Evolutionary conservation across 2,113 vertebrate genomes (phyloP), one percentile per base, ranked within the genome.

Genomic region (Ariopsis seemanni): DNA sequence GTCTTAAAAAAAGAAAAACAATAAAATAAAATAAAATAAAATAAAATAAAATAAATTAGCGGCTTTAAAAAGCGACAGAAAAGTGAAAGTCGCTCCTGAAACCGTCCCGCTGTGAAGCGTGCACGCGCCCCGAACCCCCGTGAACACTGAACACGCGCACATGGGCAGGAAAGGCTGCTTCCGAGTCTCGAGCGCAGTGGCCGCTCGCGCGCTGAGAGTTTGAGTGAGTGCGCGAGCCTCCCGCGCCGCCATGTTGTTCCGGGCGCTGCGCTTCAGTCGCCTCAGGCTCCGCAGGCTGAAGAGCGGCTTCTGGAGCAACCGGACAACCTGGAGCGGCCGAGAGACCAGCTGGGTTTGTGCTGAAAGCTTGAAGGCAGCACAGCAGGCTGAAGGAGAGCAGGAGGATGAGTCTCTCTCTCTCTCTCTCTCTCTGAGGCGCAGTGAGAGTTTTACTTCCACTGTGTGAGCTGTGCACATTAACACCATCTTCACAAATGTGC

Each of bases 201-300:
- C 0, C 2, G 42, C 42, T 42, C 42, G 4, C 42, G 42, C 3
- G 0, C 18, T 8, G 9, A 17, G 53, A 58, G 78, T 81, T 42
- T 1, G n/a, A 30, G 17, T 12, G 22, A 81, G 62, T 7, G 12
- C 22, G 57, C 79, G 57, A 12, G 77, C 22, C 17, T 55, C 8
- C 1, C n/a, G 10, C 11, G 77, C 77, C 79, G 79, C 79, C 79
- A 82, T 82, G 79, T 82, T 82, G 79, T 12, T 82, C 30, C 6
- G 18, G 52, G 12, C 79, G 30, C 53, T 5, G 30, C 22, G n/a
- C 7, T 30, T 42, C 14, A 22, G n/a, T 1, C 3, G 48, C 15
- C 7, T 10, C 5, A 34, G 6, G 8, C 22, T 20, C 53, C 60
- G 15, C n/a, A 20, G 53, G 4, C 1, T 34, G 17, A 8, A 20